Conservation (phyloP, 1,140 invertebrate species). For the Penaeus japonicus region DNA sequence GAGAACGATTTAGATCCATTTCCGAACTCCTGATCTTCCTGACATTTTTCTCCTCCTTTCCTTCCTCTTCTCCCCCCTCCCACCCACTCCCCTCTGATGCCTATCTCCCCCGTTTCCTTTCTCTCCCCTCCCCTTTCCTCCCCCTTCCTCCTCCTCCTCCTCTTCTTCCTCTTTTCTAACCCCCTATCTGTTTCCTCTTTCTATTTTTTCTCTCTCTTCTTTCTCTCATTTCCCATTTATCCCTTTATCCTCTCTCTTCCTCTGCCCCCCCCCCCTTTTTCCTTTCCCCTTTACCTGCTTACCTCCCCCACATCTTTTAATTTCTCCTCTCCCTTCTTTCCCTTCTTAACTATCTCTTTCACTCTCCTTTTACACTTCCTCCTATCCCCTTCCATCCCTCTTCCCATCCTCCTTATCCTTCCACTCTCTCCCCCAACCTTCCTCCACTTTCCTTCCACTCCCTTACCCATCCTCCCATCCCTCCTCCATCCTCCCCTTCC, state of each 20-base stretch:
- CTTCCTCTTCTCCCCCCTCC: not conserved
- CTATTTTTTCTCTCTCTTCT: not conserved
- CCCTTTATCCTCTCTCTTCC: not conserved
- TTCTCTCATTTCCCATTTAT: not conserved
- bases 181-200: too few species aligned
- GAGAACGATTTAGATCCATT: not conserved
- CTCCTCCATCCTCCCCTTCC: not conserved
- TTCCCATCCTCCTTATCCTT: not conserved
- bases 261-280: not conserved
- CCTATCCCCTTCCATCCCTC: not conserved
- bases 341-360: too few species aligned
- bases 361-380: too few species aligned
- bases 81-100: not conserved
- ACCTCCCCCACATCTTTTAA: not conserved
- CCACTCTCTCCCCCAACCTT: too few species aligned
- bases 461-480: too few species aligned
- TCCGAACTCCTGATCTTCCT: not conserved
- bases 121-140: not conserved
- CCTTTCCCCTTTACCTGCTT: not conserved
- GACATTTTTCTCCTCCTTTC: not conserved
- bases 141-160: not conserved
- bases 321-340: not conserved
- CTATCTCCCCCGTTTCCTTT: not conserved
- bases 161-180: not conserved
- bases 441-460: not conserved